Base-by-base conservation (phyloP, 2,113 vertebrate species). In the Gambusia affinis region DNA sequence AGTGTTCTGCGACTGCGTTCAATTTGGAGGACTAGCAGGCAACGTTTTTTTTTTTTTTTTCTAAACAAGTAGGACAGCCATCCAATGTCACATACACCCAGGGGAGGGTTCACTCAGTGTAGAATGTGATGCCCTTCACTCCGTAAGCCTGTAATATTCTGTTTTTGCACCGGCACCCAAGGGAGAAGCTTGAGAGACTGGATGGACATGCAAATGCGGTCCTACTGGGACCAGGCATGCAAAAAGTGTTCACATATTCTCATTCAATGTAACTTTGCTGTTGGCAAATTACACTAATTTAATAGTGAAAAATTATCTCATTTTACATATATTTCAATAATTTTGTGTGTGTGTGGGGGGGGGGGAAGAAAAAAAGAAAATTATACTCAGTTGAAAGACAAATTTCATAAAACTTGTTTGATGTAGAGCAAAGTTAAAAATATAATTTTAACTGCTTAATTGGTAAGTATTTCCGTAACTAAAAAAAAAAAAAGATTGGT, bases 21-120 rank as follows among this genome's bases (percentile, higher is more conserved):
- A 70, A 80, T 86, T 75, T 86, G 70, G 80, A 84, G 70, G 64
- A 47, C 54, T 63, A 62, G 69, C 67, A 64, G 75, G 57, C 67
- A 61, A 75, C 4, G 3, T 70, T 70, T 60, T 69, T 70, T 57
- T 60, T 70, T 35, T 35, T 60, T 69, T 70, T 60, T 70, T 70
- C 75, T 81, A 54, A 79, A 80, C 75, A 76, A 77, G 37, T 6
- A 81, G 78, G 64, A 80, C 86, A 84, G 60, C 29, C 28, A 77
- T 78, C 85, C 87, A 92, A 86, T 88, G 89, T 89, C 90, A 89
- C 84, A 66, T 19, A 30, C 76, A 67, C 68, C 70, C 47, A 0
- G 29, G 35, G 64, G 44, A 47, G 79, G 76, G 71, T 61, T 85
- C 78, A 44, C 81, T 83, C 65, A 35, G 33, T 37, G 61, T 62